Conservation (phyloP, 1,140 invertebrate species). For the Ganaspis sp. region DNA sequence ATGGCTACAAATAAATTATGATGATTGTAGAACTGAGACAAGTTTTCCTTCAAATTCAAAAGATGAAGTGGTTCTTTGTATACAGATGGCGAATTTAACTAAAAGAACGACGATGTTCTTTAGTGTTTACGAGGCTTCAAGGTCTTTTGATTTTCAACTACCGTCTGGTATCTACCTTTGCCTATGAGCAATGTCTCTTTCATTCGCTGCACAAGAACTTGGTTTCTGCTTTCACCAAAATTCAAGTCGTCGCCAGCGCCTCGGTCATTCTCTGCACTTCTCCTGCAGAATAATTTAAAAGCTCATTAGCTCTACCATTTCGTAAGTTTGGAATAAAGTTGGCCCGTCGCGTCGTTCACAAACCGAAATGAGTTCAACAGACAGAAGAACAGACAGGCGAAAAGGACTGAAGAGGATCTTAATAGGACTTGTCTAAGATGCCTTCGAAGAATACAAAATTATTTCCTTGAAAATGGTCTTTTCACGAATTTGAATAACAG, state of each 20-base stretch:
- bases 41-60: conserved; percentile 13
- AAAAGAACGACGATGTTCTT: background rate
- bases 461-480: background rate
- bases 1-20: background rate
- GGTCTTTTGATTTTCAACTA: conserved; percentile 24
- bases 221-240: conserved; percentile 46
- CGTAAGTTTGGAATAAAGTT: conserved; percentile 69
- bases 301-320: conserved; percentile 72
- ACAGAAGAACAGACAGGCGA: background rate
- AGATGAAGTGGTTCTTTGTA: background rate
- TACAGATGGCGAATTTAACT: background rate
- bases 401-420: background rate
- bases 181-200: conserved; percentile 32
- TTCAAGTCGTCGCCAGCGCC: conserved; percentile 42
- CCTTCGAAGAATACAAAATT: background rate
- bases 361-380: conserved; percentile 46
- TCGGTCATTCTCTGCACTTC: conserved; percentile 29
- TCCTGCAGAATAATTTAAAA: conserved; percentile 68
- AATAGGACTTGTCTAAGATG: background rate
- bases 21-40: background rate
- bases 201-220: conserved; percentile 38
- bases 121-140: conserved; percentile 21
- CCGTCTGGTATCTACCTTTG: conserved; percentile 22
- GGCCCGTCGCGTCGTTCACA: conserved; percentile 39
- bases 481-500: too few species aligned